Conservation (phyloP, 1,140 invertebrate genomes). For the Musca domestica region DNA sequence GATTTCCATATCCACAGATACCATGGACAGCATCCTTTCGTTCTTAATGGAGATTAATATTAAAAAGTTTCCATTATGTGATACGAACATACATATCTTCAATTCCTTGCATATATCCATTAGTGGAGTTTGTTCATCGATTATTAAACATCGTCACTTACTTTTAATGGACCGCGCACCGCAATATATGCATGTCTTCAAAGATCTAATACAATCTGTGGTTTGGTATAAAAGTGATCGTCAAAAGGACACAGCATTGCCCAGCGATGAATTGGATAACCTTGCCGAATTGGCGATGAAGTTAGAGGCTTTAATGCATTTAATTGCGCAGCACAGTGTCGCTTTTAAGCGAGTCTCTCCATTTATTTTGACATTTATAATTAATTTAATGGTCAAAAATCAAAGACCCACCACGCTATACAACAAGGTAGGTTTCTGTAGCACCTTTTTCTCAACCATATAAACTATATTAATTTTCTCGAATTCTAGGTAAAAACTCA, state of each 20-base stretch:
- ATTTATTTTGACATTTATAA: constrained; percentile 47
- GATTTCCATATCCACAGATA: constrained; percentile 39
- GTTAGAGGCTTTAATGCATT: constrained; percentile 40
- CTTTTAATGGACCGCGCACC: constrained; percentile 44
- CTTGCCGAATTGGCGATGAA: constrained; percentile 44
- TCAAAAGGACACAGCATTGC: constrained; percentile 37
- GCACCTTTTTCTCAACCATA: not conserved
- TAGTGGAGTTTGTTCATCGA: constrained; percentile 32
- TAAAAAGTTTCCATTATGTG: constrained; percentile 32
- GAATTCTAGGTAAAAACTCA: constrained; percentile 44
- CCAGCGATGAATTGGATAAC: constrained; percentile 38
- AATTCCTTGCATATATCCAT: constrained; percentile 33
- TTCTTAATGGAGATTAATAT: constrained; percentile 45
- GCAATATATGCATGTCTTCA: constrained; percentile 40
- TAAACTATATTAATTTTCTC: not conserved
- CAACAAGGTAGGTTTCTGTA: constrained; percentile 34
- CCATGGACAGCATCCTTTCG: constrained; percentile 40
- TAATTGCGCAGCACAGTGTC: constrained; percentile 35
- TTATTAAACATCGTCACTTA: constrained; percentile 40
- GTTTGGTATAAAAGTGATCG: constrained; percentile 46
- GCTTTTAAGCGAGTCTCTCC: constrained; percentile 49
- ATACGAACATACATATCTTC: constrained; percentile 36
- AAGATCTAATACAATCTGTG: constrained; percentile 46
- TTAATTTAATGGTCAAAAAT: constrained; percentile 46
- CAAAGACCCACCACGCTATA: constrained; percentile 47